Evolutionary conservation across 2,113 vertebrate species (phyloP).

Genomic region (Chaetodon auriga): DNA sequence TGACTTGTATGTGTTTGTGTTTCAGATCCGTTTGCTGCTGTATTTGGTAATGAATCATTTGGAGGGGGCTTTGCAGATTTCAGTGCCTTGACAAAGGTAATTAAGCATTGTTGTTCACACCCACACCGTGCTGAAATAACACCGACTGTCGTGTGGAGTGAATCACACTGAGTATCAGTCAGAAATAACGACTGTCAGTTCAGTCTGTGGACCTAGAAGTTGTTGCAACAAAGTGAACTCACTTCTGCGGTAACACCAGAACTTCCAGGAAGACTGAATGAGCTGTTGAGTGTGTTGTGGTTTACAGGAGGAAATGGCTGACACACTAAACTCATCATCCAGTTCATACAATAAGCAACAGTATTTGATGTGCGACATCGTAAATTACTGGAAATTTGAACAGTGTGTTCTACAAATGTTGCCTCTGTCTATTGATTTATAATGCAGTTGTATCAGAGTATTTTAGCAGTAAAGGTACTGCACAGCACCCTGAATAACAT

Average conservation of each 20-base stretch:
- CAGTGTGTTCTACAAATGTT: not conserved
- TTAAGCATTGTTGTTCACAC: not conserved
- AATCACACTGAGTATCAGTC: not conserved
- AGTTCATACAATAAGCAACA: not conserved
- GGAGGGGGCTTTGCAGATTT: conserved; percentile 96
- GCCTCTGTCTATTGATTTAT: not conserved
- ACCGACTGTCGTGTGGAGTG: not conserved
- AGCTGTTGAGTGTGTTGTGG: conserved; percentile 11
- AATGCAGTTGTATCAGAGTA: not conserved
- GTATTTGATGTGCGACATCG: not conserved
- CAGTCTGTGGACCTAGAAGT: not conserved
- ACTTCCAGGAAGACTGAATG: not conserved
- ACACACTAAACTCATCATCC: not conserved
- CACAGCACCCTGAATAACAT: too few relatives aligned
- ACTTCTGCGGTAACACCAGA: not conserved
- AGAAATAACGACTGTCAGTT: not conserved
- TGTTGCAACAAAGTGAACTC: not conserved
- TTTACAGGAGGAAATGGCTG: conserved; percentile 22
- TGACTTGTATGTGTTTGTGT: conserved; percentile 1
- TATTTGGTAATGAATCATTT: conserved; percentile 95
- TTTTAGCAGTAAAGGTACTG: not conserved
- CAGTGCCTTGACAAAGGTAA: conserved; percentile 93
- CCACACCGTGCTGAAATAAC: not conserved
- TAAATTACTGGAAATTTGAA: not conserved
- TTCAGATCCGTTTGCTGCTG: conserved; percentile 92